phyloP scores from a whole-genome alignment of 2,888 invertebrate genomes.

The Xanthia togata region DNA sequence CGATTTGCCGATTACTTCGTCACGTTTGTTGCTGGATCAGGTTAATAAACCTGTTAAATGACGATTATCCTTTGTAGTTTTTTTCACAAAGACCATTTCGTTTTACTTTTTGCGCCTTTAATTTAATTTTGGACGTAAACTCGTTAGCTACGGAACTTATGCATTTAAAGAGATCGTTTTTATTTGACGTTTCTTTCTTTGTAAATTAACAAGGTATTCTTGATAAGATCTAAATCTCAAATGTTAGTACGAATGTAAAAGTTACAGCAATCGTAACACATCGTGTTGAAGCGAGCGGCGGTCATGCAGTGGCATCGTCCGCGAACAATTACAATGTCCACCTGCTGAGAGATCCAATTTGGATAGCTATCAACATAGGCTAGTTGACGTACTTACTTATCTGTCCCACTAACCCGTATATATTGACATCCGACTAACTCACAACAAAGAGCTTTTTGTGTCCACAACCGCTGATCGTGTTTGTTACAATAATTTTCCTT shows the following conservation, averaged over 20 bases:
- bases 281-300: conserved; percentile 34
- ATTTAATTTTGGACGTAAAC: conserved; percentile 64
- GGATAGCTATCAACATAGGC: conserved; percentile 81
- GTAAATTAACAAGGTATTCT: conserved; percentile 35
- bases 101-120: conserved; percentile 69
- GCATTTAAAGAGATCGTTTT: conserved; percentile 47
- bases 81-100: conserved; percentile 65
- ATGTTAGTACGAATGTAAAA: conserved; percentile 18
- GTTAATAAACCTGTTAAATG: conserved; percentile 84
- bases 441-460: conserved; percentile 80
- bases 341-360: conserved; percentile 86
- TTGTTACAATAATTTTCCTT: conserved; percentile 66
- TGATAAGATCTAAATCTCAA: conserved; percentile 27
- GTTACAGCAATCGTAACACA: conserved; percentile 22
- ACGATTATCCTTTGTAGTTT: conserved; percentile 75
- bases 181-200: conserved; percentile 39
- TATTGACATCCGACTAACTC: conserved; percentile 76
- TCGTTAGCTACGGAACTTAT: conserved; percentile 59
- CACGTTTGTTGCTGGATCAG: conserved; percentile 81
- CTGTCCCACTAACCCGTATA: conserved; percentile 83
- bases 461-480: conserved; percentile 67
- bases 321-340: conserved; percentile 77
- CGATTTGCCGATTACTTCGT: conserved; percentile 83
- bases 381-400: conserved; percentile 76
- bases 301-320: conserved; percentile 47